Conservation (phyloP, 1,140 invertebrate genomes). For the Rhopalosiphum padi region DNA sequence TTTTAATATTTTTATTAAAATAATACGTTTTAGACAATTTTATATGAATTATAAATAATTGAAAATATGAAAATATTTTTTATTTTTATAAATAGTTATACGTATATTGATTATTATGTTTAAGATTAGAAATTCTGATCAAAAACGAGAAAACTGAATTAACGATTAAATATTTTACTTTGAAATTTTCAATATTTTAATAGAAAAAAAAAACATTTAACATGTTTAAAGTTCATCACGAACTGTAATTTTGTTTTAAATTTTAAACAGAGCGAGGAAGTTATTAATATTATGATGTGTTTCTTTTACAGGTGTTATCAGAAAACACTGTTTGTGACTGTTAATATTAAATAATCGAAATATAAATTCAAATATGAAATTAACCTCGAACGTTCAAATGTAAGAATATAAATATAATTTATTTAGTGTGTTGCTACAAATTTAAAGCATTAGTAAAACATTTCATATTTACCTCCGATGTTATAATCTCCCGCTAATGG, state of each 20-base stretch:
- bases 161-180: background rate
- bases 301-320: background rate
- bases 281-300: background rate
- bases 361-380: background rate
- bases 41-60: too few species aligned
- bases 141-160: background rate
- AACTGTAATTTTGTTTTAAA: background rate
- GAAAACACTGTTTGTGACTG: background rate
- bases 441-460: background rate
- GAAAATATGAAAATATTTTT: too few species aligned
- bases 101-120: background rate
- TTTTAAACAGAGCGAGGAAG: background rate
- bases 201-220: background rate
- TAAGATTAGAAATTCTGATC: background rate
- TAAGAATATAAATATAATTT: background rate
- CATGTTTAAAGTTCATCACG: background rate
- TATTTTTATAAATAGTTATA: background rate
- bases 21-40: too few species aligned
- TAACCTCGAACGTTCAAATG: background rate
- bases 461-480: conserved; percentile 17
- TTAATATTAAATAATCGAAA: background rate
- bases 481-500: conserved; percentile 69
- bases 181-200: background rate
- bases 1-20: background rate
- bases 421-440: background rate